These are phyloP conservation scores for Meganola albula DNA, from an alignment of 2,888 invertebrate species.

Conservation along the genomic window DNA sequence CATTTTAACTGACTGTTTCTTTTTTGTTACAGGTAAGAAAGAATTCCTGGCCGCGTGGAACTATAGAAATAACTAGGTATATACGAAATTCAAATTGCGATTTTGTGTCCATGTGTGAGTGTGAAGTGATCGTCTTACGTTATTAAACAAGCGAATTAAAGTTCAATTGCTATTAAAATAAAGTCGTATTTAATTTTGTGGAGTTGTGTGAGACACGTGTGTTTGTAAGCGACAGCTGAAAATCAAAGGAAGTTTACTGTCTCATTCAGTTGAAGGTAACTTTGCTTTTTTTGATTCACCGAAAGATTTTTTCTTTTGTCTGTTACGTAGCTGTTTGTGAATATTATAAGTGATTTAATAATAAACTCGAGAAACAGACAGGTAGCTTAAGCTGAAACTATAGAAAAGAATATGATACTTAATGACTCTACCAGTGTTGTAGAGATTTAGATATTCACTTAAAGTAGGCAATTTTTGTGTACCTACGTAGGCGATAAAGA, in stretches of 20 bases:
- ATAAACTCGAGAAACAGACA: too few species aligned
- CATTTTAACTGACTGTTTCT: constrained; percentile 26
- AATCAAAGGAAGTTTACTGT: constrained; percentile 47
- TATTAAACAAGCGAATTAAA: constrained; percentile 56
- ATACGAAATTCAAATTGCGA: constrained; percentile 52
- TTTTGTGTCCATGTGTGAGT: constrained; percentile 33
- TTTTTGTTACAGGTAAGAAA: constrained; percentile 69
- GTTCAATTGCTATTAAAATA: constrained; percentile 56
- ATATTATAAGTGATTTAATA: too few species aligned
- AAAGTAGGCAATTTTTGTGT: too few species aligned
- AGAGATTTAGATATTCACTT: too few species aligned
- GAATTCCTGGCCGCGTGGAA: constrained; percentile 29
- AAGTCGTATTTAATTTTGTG: constrained; percentile 58
- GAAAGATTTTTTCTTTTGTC: too few species aligned
- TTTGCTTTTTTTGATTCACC: too few species aligned
- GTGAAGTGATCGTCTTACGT: constrained; percentile 53
- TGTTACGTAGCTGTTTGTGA: too few species aligned
- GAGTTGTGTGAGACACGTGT: constrained; percentile 37
- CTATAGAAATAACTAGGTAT: constrained; percentile 41
- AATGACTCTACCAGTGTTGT: too few species aligned
- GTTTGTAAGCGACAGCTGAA: constrained; percentile 57
- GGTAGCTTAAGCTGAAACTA: too few species aligned
- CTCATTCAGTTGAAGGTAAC: constrained; percentile 23
- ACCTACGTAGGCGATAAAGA: too few species aligned
- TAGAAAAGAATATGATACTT: too few species aligned